phyloP scores from a whole-genome alignment of 2,113 vertebrate species.

The Megaptera novaeangliae region DNA sequence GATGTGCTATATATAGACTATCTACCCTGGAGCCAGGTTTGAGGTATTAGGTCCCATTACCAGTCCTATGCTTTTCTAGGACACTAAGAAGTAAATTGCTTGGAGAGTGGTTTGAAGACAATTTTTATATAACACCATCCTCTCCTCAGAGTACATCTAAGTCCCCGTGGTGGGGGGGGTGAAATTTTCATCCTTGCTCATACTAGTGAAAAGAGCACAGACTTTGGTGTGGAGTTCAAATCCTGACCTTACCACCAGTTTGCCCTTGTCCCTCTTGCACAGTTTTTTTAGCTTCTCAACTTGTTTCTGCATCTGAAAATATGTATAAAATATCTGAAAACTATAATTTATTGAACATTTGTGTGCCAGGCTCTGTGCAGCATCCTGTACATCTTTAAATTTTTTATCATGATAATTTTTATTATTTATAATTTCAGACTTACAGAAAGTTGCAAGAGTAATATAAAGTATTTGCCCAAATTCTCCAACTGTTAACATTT shows the following conservation, averaged over 20 bases:
- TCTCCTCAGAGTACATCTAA: background rate
- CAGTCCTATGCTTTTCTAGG: background rate
- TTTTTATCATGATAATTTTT: background rate
- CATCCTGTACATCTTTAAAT: background rate
- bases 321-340: background rate
- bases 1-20: background rate
- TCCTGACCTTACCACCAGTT: background rate
- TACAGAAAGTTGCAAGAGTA: background rate
- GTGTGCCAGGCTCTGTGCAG: background rate
- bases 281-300: background rate
- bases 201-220: background rate
- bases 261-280: background rate
- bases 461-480: background rate
- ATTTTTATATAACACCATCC: background rate
- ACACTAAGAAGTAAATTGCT: background rate
- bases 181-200: background rate
- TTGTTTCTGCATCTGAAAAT: conserved; percentile 9
- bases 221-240: background rate
- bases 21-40: background rate
- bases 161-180: background rate
- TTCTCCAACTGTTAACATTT: background rate
- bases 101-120: background rate
- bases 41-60: background rate
- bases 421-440: background rate
- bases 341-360: background rate